Evolutionary conservation across 2,113 vertebrate species (phyloP).

Genomic region (Nothoprocta pentlandii): DNA sequence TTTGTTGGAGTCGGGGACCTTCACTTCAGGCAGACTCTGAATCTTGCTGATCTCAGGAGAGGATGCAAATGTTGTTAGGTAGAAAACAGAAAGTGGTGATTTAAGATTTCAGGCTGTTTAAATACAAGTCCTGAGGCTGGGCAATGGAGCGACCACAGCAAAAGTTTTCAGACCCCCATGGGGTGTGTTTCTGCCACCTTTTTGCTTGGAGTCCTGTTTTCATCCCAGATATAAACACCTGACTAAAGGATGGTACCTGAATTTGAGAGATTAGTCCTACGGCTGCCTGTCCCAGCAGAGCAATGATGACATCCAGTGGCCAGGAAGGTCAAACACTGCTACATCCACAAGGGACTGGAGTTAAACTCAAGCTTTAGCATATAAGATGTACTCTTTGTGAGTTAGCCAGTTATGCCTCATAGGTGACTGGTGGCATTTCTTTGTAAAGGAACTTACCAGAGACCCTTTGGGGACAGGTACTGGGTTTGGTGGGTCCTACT

Average conservation of each 20-base stretch:
- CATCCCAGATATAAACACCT: neutral
- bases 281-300: neutral
- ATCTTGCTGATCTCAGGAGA: neutral
- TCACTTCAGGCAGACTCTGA: neutral
- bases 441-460: neutral
- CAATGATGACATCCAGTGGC: constrained; percentile 65
- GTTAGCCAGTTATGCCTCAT: neutral
- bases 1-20: neutral
- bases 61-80: neutral
- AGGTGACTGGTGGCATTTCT: neutral
- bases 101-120: neutral
- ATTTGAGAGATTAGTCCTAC: neutral
- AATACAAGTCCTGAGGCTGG: neutral
- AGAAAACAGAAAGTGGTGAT: neutral
- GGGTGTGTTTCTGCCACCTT: neutral
- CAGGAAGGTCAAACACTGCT: constrained; percentile 25
- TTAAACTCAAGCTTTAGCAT: neutral
- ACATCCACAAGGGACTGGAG: neutral
- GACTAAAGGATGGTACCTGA: neutral
- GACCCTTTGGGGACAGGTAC: neutral
- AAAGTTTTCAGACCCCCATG: neutral
- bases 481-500: neutral
- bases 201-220: neutral
- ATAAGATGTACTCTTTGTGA: accelerated
- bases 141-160: neutral